A percentile compares a stretch with the other conserved stretches of the same genome.
These are phyloP conservation scores for Narcine bancroftii DNA, from an alignment of 2,113 vertebrate species.

Conservation along the genomic window DNA sequence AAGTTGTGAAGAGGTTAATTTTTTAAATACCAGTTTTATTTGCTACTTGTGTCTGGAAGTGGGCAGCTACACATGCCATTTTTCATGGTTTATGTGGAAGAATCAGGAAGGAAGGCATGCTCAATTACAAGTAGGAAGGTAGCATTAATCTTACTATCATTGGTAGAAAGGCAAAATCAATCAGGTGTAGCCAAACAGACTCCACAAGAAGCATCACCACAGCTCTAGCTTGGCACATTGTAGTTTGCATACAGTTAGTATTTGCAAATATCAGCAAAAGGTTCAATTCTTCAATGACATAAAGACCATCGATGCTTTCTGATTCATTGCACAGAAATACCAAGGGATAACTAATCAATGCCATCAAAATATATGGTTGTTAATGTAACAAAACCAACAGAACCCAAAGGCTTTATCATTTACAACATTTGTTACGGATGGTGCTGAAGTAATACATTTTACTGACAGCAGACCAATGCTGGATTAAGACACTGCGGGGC, in stretches of 20 bases:
- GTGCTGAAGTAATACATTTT: background rate
- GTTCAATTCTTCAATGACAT: background rate
- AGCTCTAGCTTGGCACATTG: background rate
- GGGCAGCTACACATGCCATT: conserved; percentile 26
- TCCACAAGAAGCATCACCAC: background rate
- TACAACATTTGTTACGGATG: background rate
- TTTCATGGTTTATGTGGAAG: conserved; percentile 31
- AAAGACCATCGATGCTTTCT: background rate
- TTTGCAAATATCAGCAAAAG: background rate
- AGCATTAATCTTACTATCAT: conserved; percentile 37
- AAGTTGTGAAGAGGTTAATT: conserved; percentile 39
- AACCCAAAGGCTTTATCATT: background rate
- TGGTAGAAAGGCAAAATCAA: background rate
- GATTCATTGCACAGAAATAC: background rate
- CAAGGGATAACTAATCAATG: background rate
- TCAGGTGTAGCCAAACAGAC: background rate
- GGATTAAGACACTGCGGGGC: too few species aligned
- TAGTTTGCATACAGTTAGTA: background rate
- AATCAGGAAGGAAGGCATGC: conserved; percentile 18
- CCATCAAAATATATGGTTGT: background rate
- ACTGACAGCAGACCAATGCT: background rate
- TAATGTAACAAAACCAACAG: background rate
- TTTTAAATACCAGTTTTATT: conserved; percentile 37
- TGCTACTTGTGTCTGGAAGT: conserved; percentile 30
- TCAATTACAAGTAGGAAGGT: background rate